Evolutionary conservation across 2,888 invertebrate species (phyloP), one percentile per base, ranked within the genome.

Genomic region (Drosophila flavopinicola): DNA sequence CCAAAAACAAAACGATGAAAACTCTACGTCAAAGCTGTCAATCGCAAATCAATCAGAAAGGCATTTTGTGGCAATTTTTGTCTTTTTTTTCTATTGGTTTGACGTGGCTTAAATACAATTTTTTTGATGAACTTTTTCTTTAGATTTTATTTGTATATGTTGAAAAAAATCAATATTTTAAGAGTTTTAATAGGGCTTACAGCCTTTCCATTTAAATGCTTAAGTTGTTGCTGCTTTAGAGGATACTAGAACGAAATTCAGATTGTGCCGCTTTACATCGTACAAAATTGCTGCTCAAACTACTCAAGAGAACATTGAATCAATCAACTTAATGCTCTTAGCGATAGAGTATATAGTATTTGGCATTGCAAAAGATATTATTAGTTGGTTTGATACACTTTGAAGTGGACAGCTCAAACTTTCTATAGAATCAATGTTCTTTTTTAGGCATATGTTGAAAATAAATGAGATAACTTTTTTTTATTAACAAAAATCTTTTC

Each of bases 1-100:
- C 27, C 44, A 59, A 57, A 57, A 47, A 41, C 52, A 76, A 61
- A 67, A 48, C 66, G 65, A 29, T 56, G 71, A 71, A 67, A 78
- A 69, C 75, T 74, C 75, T 72, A 74, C 66, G 82, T 82, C 88
- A 84, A 75, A 88, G 60, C 66, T 84, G 88, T 75, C 80, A 78
- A 73, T 74, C 82, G 68, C 60, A 71, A 79, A 79, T 88, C 89
- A 85, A 88, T 88, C 87, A 79, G 66, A 84, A 72, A 66, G 52
- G 65, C 72, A 84, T 85, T 83, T 79, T 65, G 78, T 54, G 72
- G 66, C 51, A 58, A 35, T 48, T 54, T 48, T 35, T 30, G 4
- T 29, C 35, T 20, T 25, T 24, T 25, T 20, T 20, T 20, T 20
- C 4, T 20, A 52, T 64, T 54, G 45, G 38, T 47, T 45, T 52